These are phyloP conservation scores for Amblyopsis hoosieri DNA, from an alignment of 2,797 vertebrate species.

Conservation along the genomic window DNA sequence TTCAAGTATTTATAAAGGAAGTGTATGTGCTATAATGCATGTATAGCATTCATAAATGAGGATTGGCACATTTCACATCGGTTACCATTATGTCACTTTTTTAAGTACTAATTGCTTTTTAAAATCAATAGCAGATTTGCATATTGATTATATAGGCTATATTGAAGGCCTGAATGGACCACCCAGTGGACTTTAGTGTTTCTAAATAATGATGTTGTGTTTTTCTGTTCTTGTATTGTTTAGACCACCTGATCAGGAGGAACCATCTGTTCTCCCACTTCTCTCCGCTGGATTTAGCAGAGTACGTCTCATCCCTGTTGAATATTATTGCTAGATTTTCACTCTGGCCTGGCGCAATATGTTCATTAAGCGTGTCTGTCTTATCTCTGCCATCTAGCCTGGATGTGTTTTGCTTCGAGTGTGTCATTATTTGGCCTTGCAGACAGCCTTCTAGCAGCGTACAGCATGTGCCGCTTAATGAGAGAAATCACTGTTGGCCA, in stretches of 20 bases:
- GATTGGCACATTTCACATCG: no score
- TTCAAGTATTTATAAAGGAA: no score
- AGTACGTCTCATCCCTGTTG: conserved; percentile 74
- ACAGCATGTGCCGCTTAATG: conserved; percentile 3
- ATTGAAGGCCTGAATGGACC: neutral
- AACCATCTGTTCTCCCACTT: conserved; percentile 89
- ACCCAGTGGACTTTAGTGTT: neutral
- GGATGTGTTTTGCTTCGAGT: conserved; percentile 5
- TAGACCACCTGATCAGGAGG: conserved; percentile 87
- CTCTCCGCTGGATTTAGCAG: conserved; percentile 91
- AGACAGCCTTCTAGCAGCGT: conserved; percentile 15
- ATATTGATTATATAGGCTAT: no score
- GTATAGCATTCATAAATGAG: no score
- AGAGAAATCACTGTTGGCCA: conserved; percentile 16
- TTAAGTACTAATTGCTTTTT: no score
- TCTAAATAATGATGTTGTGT: conserved; percentile 38
- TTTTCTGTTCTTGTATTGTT: conserved; percentile 46
- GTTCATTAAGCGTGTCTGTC: neutral
- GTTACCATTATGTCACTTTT: no score
- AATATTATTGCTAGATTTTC: neutral
- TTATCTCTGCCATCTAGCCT: conserved; percentile 18
- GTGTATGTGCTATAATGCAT: no score
- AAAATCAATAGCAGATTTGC: no score
- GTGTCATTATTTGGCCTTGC: conserved; percentile 9
- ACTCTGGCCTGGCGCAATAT: no score